A percentile compares a stretch with the other conserved stretches of the same genome.
phyloP scores from a whole-genome alignment of 2,113 vertebrate genomes.

The Tyto alba region DNA sequence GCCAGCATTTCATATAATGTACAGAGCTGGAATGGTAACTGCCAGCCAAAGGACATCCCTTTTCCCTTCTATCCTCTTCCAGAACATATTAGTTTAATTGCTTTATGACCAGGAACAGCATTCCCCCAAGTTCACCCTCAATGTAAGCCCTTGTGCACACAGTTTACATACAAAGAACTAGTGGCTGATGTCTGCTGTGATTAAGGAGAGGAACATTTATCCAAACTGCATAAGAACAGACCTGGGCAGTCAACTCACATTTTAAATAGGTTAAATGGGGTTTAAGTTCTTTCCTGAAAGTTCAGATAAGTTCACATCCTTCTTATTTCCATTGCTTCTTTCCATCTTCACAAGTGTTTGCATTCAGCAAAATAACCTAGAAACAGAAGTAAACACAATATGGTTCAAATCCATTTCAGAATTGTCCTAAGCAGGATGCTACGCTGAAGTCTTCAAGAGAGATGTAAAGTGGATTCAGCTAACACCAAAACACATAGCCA shows the following conservation, averaged over 20 bases:
- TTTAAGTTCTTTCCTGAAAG: neutral
- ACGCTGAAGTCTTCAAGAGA: neutral
- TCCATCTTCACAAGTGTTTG: neutral
- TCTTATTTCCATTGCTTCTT: neutral
- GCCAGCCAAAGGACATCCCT: constrained; percentile 31
- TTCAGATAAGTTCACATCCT: constrained; percentile 49
- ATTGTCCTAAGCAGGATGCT: neutral
- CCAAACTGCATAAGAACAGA: constrained; percentile 25
- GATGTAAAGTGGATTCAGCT: neutral
- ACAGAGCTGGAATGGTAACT: constrained; percentile 52
- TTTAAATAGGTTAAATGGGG: neutral
- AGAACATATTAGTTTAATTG: constrained; percentile 47
- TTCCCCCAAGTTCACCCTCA: constrained; percentile 17
- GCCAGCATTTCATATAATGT: constrained; percentile 40
- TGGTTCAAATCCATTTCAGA: neutral
- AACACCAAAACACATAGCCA: neutral
- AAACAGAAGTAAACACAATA: constrained; percentile 9
- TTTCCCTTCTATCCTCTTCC: constrained; percentile 17
- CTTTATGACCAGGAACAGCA: constrained; percentile 37
- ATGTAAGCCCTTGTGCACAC: constrained; percentile 7
- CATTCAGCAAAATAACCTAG: neutral
- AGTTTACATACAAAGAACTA: constrained; percentile 42
- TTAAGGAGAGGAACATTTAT: constrained; percentile 22
- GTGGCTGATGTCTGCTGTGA: constrained; percentile 28
- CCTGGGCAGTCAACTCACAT: constrained; percentile 3